phyloP scores from a whole-genome alignment of 1,140 invertebrate species.

The Zeugodacus cucurbitae region DNA sequence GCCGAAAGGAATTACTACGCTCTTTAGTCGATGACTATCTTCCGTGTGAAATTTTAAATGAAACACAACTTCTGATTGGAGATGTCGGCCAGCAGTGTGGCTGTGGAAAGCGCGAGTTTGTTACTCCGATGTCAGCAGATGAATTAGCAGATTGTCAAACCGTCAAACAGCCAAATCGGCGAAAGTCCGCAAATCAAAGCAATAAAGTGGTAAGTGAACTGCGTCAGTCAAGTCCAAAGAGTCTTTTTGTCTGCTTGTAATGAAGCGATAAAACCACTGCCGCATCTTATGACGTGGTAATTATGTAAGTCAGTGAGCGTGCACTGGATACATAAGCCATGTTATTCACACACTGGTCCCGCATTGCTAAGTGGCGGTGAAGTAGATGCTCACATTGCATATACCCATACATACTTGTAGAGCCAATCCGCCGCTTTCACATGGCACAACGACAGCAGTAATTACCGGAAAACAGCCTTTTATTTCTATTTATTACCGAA shows the following conservation, averaged over 20 bases:
- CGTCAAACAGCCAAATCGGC: not conserved
- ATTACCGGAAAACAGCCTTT: conserved; percentile 23
- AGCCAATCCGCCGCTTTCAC: too few relatives aligned
- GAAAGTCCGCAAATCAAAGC: not conserved
- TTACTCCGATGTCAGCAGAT: not conserved
- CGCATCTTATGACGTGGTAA: not conserved
- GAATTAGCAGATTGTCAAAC: not conserved
- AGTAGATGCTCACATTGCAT: not conserved
- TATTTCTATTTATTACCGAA: not conserved
- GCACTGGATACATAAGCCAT: not conserved
- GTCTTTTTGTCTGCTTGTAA: not conserved
- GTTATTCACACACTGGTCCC: too few relatives aligned
- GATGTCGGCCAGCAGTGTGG: too few relatives aligned
- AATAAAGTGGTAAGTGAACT: not conserved
- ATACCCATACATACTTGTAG: not conserved
- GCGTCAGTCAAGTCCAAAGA: not conserved
- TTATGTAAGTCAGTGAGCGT: not conserved
- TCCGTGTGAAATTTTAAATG: too few relatives aligned
- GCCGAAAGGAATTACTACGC: too few relatives aligned
- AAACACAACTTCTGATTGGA: too few relatives aligned
- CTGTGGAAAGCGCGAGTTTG: too few relatives aligned
- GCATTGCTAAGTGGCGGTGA: not conserved
- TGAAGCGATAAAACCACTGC: not conserved
- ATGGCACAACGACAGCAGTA: not conserved
- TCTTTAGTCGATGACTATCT: too few relatives aligned